Evolutionary conservation across 1,140 invertebrate species (phyloP).

Genomic region (Chelonus insularis): DNA sequence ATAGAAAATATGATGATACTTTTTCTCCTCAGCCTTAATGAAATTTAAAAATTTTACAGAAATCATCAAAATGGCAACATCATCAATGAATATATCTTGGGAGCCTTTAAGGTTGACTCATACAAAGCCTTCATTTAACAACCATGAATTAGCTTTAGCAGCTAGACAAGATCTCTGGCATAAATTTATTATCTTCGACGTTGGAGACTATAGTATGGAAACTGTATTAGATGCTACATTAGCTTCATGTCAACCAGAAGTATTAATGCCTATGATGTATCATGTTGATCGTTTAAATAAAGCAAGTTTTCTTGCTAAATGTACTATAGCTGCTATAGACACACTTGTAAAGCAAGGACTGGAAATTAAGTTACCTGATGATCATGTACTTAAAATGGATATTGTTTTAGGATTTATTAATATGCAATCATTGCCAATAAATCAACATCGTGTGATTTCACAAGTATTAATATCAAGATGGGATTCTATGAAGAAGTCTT

Average conservation of each 20-base stretch:
- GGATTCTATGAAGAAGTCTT: constrained; percentile 40
- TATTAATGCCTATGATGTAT: constrained; percentile 48
- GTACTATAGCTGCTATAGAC: constrained; percentile 40
- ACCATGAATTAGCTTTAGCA: constrained; percentile 40
- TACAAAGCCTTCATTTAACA: constrained; percentile 42
- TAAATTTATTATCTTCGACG: constrained; percentile 53
- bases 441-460: constrained; percentile 42
- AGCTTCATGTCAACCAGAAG: constrained; percentile 41
- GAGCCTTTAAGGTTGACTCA: constrained; percentile 48
- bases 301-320: constrained; percentile 47
- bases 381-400: constrained; percentile 42
- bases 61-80: too few relatives aligned
- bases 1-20: too few relatives aligned
- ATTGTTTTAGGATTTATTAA: constrained; percentile 49
- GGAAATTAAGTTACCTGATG: constrained; percentile 35
- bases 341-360: constrained; percentile 46
- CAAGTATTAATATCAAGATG: constrained; percentile 41
- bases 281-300: constrained; percentile 41
- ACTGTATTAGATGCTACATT: constrained; percentile 43
- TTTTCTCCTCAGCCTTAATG: too few relatives aligned
- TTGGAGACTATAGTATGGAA: constrained; percentile 34
- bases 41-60: too few relatives aligned
- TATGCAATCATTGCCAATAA: constrained; percentile 40
- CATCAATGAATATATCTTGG: constrained; percentile 24
- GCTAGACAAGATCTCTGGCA: constrained; percentile 51